These are phyloP conservation scores for Gobius niger DNA, from an alignment of 2,113 vertebrate genomes.

Conservation along the genomic window DNA sequence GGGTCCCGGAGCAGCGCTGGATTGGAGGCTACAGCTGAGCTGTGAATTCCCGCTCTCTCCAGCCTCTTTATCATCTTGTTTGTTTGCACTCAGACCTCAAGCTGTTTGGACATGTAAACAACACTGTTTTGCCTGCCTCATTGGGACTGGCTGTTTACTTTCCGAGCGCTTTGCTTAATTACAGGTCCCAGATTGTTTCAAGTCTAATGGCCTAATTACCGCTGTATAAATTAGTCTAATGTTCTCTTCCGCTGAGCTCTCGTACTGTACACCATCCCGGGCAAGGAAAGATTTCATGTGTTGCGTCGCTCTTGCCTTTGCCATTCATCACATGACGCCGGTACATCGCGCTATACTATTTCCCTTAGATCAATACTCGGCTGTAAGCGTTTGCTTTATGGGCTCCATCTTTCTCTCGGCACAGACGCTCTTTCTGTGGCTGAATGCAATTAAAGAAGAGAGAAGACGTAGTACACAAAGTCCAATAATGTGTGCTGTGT, in stretches of 20 bases:
- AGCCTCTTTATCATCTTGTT: conserved; percentile 55
- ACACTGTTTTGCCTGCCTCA: conserved; percentile 72
- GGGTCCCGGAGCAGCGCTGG: conserved; percentile 10
- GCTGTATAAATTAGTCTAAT: conserved; percentile 76
- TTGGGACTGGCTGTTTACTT: conserved; percentile 77
- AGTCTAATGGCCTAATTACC: conserved; percentile 79
- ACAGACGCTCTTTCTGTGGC: conserved; percentile 33
- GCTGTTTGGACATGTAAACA: conserved; percentile 79
- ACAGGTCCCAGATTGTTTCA: conserved; percentile 77
- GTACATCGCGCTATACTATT: conserved; percentile 60
- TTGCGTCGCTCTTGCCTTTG: conserved; percentile 62
- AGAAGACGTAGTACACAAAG: conserved; percentile 10
- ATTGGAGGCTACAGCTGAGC: conserved; percentile 23
- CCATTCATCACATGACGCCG: conserved; percentile 75
- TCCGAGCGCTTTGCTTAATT: conserved; percentile 79
- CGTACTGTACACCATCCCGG: conserved; percentile 40
- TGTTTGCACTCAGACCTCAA: conserved; percentile 68
- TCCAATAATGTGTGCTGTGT: conserved; percentile 33
- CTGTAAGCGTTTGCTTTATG: conserved; percentile 29
- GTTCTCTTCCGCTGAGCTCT: conserved; percentile 57
- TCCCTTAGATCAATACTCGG: conserved; percentile 67
- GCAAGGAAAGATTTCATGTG: conserved; percentile 47
- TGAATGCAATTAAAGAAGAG: conserved; percentile 49
- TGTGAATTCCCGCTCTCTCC: conserved; percentile 40
- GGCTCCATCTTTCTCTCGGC: conserved; percentile 36